Conservation (phyloP, 2,113 vertebrate genomes). For the Fregetta grallaria region DNA sequence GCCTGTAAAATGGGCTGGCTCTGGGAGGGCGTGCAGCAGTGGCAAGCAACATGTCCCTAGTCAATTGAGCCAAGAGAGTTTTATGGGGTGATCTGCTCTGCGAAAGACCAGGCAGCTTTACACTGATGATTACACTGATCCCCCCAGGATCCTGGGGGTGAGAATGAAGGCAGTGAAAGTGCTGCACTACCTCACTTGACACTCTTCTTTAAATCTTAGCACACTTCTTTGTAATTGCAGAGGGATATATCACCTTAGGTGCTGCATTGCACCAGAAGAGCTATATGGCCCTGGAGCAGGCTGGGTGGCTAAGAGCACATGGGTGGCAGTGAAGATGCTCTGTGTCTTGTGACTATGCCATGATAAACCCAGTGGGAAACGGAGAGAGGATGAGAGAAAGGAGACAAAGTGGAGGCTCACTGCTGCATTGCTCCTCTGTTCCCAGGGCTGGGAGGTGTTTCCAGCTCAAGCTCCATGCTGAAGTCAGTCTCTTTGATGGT, state of each 20-base stretch:
- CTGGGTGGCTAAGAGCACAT: not conserved
- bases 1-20: not conserved
- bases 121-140: not conserved
- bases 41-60: not conserved
- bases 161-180: not conserved
- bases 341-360: not conserved
- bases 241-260: not conserved
- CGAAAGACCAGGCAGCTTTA: not conserved
- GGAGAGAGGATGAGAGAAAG: not conserved
- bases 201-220: not conserved
- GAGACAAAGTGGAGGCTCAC: not conserved
- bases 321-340: not conserved
- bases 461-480: not conserved
- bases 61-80: not conserved
- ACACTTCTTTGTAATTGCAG: not conserved
- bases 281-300: not conserved
- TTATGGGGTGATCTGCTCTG: not conserved
- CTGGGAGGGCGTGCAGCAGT: not conserved
- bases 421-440: not conserved
- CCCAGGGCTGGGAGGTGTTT: not conserved
- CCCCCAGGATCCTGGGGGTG: not conserved
- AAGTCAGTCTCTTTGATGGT: not conserved
- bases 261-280: not conserved
- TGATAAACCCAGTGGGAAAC: not conserved
- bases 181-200: not conserved